These are phyloP conservation scores for Drosophila burlai DNA, from an alignment of 1,140 invertebrate genomes.

Conservation along the genomic window DNA sequence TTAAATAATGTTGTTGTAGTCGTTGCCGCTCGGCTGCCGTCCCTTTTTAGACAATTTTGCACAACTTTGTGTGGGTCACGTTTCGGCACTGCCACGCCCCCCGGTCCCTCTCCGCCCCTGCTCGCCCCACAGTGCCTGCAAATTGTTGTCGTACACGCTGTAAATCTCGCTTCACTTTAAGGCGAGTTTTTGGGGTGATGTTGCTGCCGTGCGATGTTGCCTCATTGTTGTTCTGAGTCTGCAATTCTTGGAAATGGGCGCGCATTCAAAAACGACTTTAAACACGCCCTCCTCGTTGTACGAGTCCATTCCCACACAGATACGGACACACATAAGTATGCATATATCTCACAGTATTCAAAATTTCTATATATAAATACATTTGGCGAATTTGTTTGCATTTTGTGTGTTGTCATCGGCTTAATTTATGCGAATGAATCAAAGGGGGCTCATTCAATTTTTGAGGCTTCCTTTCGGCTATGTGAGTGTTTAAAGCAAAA, in stretches of 20 bases:
- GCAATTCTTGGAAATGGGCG: constrained; percentile 75
- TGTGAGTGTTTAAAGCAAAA: constrained; percentile 9
- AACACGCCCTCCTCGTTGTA: constrained; percentile 44
- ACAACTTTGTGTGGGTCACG: constrained; percentile 76
- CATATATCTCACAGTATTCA: background rate
- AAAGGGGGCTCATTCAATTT: constrained; percentile 34
- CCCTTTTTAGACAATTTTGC: constrained; percentile 67
- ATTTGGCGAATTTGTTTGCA: constrained; percentile 53
- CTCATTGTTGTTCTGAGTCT: constrained; percentile 47
- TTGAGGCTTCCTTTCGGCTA: constrained; percentile 8
- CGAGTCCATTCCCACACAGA: constrained; percentile 27
- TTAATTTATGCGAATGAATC: constrained; percentile 43
- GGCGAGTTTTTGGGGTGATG: constrained; percentile 56
- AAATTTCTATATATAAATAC: constrained; percentile 32
- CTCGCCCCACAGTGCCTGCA: constrained; percentile 56
- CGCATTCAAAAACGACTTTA: constrained; percentile 54
- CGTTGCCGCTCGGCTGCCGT: constrained; percentile 25
- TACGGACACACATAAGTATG: constrained; percentile 3
- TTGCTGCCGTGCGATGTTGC: constrained; percentile 19
- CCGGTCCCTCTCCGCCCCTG: constrained; percentile 1
- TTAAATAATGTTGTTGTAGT: constrained; percentile 66
- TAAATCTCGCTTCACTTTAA: constrained; percentile 75
- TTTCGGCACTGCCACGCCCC: constrained; percentile 55
- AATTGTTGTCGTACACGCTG: constrained; percentile 79
- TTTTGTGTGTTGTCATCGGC: constrained; percentile 57